Evolutionary conservation across 2,113 vertebrate species (phyloP).

Genomic region (Cyanoderma ruficeps): DNA sequence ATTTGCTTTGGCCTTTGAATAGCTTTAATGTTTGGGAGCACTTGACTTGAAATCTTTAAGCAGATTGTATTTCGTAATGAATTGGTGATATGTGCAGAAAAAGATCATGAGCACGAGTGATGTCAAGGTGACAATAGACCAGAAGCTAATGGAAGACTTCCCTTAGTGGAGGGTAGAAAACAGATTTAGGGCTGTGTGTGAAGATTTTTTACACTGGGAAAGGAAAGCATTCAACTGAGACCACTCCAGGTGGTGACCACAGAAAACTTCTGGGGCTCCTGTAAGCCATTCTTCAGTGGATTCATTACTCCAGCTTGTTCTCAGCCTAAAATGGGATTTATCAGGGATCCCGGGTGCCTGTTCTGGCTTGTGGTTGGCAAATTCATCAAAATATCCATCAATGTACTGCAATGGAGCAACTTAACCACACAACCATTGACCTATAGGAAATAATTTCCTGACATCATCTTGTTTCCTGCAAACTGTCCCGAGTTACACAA

Average conservation of each 20-base stretch:
- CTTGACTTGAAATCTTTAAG: not conserved
- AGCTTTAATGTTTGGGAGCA: not conserved
- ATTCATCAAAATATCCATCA: not conserved
- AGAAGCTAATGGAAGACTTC: not conserved
- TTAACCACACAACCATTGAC: not conserved
- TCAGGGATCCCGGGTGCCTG: not conserved
- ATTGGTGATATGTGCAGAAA: not conserved
- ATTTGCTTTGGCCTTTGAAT: not conserved
- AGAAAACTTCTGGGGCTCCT: not conserved
- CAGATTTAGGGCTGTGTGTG: not conserved
- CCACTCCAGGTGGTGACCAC: not conserved
- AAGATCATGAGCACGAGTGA: not conserved
- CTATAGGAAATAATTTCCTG: not conserved
- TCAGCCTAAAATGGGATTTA: not conserved
- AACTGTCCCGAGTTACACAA: not conserved
- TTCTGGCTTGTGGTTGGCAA: not conserved
- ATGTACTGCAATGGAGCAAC: not conserved
- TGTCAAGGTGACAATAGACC: not conserved
- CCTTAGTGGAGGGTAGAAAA: not conserved
- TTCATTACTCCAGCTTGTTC: not conserved
- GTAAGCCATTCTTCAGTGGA: not conserved
- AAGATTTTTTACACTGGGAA: not conserved
- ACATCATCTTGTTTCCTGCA: not conserved
- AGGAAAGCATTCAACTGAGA: not conserved
- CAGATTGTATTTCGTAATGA: not conserved